Conservation (phyloP, 2,797 vertebrate species). For the Cyprinodon diabolis region DNA sequence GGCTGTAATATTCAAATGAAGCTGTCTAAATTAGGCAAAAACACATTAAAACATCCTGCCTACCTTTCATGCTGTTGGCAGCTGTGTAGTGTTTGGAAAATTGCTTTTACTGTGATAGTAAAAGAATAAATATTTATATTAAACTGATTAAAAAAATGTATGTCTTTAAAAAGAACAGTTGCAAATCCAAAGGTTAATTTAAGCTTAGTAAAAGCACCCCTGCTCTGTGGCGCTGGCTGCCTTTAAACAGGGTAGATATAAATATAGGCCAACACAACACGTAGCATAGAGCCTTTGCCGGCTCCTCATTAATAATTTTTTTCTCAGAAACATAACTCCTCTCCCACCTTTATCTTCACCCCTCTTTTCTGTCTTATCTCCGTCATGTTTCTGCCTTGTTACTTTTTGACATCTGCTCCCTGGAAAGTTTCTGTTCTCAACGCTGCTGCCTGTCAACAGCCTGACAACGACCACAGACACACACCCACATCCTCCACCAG, state of each 20-base stretch:
- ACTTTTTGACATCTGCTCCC: constrained; percentile 71
- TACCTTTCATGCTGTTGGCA: not conserved
- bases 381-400: constrained; percentile 55
- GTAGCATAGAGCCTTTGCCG: not conserved
- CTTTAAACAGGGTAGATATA: not conserved
- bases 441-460: constrained; percentile 43
- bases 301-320: not conserved
- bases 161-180: not conserved
- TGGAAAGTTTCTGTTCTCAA: constrained; percentile 44
- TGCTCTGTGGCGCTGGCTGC: not conserved
- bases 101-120: no score
- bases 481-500: constrained; percentile 15
- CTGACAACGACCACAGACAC: constrained; percentile 43
- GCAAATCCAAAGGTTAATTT: not conserved
- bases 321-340: not conserved
- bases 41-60: not conserved
- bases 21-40: no score
- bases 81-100: not conserved
- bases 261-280: not conserved
- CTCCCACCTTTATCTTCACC: not conserved
- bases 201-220: not conserved
- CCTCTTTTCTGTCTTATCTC: constrained; percentile 1
- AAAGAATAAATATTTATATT: no score
- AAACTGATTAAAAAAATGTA: no score
- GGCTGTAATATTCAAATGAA: not conserved